Evolutionary conservation across 2,888 invertebrate genomes (phyloP).

Genomic region (Amiota communis): DNA sequence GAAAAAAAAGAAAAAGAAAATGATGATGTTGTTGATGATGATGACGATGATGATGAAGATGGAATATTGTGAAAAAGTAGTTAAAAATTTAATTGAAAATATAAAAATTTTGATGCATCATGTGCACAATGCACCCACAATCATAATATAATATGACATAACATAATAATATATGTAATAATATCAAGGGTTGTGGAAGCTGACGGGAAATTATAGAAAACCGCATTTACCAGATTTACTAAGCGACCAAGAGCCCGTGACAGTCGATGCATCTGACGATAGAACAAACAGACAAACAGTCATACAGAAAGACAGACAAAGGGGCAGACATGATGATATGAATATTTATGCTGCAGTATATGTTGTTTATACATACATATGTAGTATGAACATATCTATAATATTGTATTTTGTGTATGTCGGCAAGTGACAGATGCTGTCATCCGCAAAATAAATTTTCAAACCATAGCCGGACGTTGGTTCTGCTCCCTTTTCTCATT

Average conservation of each 20-base stretch:
- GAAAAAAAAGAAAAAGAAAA: neutral
- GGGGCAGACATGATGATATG: conserved; percentile 45
- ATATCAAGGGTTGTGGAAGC: neutral
- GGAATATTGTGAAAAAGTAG: no score
- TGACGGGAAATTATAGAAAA: neutral
- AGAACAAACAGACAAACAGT: conserved; percentile 39
- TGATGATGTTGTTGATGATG: no score
- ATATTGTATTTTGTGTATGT: conserved; percentile 25
- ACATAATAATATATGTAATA: neutral
- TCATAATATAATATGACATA: no score
- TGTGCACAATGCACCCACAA: neutral
- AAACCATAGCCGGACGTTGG: conserved; percentile 30
- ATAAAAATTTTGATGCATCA: conserved; percentile 24
- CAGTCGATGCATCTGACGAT: neutral
- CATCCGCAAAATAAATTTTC: conserved; percentile 58
- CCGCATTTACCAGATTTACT: conserved; percentile 20
- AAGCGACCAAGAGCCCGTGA: neutral
- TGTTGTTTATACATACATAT: neutral
- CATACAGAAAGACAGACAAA: conserved; percentile 32
- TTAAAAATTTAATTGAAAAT: conserved; percentile 2
- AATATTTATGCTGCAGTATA: conserved; percentile 34
- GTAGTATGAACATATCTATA: neutral
- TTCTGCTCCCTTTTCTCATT: no score
- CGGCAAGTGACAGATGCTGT: conserved; percentile 68
- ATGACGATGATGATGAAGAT: no score